Base-by-base conservation (phyloP, 2,797 vertebrate species). In the Silurus lanzhouensis region DNA sequence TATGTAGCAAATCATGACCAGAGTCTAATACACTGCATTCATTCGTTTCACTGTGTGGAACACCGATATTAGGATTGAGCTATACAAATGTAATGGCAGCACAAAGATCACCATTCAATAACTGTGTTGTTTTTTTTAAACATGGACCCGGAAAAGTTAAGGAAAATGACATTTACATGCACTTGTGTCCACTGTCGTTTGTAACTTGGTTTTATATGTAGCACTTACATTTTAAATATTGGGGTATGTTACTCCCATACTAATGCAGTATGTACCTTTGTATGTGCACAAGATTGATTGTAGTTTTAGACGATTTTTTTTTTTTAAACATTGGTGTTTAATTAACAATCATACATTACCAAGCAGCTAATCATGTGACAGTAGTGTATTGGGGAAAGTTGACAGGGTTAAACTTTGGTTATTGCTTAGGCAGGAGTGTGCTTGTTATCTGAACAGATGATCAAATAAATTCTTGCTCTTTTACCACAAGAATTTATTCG, bases 401-500 rank as follows among this genome's bases (percentile, higher is more conserved):
- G 60, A 71, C 2, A 72, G 9, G 55, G 48, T 44, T 61, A 72
- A 44, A 72, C 7, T 46, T 25, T 10, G 19, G 7, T 13, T 61
- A 57, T 31, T 55, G 64, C 17, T 58, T 10, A 58, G 22, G 13
- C 38, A 80, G n/a, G 6, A 9, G 3, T 0, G 13, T 48, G 64
- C 77, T 25, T 64, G 20, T 64, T 46, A 64, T 81, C 61, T 66
- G 46, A 25, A 67, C 60, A 52, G 63, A 81, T 81, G 14, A 66
- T 31, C 44, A 31, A 81, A 80, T 80, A 48, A 80, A 38, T 66
- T 63, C 64, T 80, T 74, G 61, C 4, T 57, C 76, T 80, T 81
- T 68, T 55, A 20, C 48, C 25, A 60, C 17, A 82, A 66, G 67
- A 83, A 6, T 60, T 78, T 84, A 71, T 86, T 76, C 61, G 78